Evolutionary conservation across 23 tunicate genomes (phyloP).

Genomic region (Halocynthia aurantium): DNA sequence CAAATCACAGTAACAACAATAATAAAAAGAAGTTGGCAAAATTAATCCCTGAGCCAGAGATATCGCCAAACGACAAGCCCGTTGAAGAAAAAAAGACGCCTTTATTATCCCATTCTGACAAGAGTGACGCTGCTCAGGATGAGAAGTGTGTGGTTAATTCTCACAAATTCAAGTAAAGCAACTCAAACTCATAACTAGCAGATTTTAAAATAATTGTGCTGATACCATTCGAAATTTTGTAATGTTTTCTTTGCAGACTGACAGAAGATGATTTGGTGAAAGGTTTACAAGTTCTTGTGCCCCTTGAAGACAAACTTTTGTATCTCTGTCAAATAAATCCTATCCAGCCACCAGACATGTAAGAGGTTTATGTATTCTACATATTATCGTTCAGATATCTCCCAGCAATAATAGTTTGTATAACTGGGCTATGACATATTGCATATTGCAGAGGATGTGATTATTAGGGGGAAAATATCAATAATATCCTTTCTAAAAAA

Average conservation of each 20-base stretch:
- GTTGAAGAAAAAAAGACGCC: no score
- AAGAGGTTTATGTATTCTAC: not conserved
- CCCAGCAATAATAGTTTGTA: no score
- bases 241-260: not conserved
- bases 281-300: conserved; percentile 32
- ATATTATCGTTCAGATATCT: no score
- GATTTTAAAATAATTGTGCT: no score
- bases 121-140: no score
- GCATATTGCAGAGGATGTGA: no score
- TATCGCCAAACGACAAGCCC: no score
- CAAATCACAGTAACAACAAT: conserved; percentile 5
- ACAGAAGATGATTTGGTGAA: conserved; percentile 37
- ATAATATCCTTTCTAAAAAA: no score
- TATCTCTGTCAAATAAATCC: conserved; percentile 29
- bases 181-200: not conserved
- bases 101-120: no score
- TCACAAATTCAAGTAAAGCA: not conserved
- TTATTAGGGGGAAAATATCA: no score
- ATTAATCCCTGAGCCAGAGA: no score
- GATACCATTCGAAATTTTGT: not conserved
- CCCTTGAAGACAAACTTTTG: conserved; percentile 33
- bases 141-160: not conserved
- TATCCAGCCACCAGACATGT: conserved; percentile 58
- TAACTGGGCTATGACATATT: no score
- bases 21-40: not conserved